phyloP scores from a whole-genome alignment of 1,140 invertebrate genomes.

The Platyura marginata region DNA sequence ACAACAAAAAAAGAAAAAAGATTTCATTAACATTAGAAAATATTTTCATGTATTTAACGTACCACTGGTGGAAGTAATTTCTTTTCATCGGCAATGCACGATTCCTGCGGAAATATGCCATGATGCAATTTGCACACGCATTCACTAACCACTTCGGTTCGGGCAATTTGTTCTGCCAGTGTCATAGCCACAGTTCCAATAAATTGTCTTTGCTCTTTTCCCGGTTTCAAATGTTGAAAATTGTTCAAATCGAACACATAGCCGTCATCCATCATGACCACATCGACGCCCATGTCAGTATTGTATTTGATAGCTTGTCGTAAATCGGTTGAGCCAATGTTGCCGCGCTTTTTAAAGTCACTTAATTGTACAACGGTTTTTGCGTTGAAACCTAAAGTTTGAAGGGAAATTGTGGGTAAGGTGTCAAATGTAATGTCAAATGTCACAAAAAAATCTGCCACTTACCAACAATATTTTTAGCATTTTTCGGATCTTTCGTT shows the following conservation, averaged over 20 bases:
- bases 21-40: too few species aligned
- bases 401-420: slow-evolving; percentile 13
- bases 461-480: slow-evolving; percentile 10
- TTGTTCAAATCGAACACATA: slow-evolving; percentile 20
- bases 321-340: slow-evolving; percentile 27
- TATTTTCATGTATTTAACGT: too few species aligned
- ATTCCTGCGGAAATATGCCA: slow-evolving; percentile 7
- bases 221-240: slow-evolving; percentile 13
- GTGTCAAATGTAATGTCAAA: slow-evolving; percentile 10
- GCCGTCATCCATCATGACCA: slow-evolving; percentile 16
- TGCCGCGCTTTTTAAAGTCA: slow-evolving; percentile 30
- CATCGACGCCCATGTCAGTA: slow-evolving; percentile 33
- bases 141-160: slow-evolving; percentile 17
- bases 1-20: too few species aligned
- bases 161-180: slow-evolving; percentile 18
- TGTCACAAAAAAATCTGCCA: slow-evolving; percentile 13
- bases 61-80: neutral
- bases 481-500: slow-evolving; percentile 1
- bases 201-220: slow-evolving; percentile 14
- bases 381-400: slow-evolving; percentile 26
- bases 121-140: slow-evolving; percentile 13
- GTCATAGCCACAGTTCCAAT: slow-evolving; percentile 12
- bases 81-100: neutral
- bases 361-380: slow-evolving; percentile 29
- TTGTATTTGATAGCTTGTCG: slow-evolving; percentile 28